phyloP scores from a whole-genome alignment of 2,113 vertebrate genomes.

The Nansenia antarctica region DNA sequence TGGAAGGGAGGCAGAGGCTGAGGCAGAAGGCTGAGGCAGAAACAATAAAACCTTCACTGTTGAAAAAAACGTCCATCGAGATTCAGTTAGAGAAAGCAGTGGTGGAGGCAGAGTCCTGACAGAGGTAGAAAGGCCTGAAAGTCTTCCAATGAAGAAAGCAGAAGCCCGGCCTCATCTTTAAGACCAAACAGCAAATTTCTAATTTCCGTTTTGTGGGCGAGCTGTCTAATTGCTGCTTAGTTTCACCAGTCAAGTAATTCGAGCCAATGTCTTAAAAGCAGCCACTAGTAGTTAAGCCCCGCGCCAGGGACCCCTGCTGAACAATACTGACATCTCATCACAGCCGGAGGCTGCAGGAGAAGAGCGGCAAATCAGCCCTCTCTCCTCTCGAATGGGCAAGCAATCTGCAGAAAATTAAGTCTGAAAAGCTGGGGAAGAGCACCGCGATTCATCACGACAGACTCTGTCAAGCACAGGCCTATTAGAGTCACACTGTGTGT shows the following conservation, averaged over 20 bases:
- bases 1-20: neutral
- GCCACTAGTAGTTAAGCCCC: conserved; percentile 72
- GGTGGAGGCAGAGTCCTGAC: conserved; percentile 50
- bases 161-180: conserved; percentile 64
- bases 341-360: conserved; percentile 56
- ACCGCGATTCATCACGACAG: conserved; percentile 72
- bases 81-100: conserved; percentile 37
- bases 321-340: conserved; percentile 75
- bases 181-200: conserved; percentile 78
- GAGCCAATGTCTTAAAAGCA: conserved; percentile 75
- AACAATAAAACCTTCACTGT: conserved; percentile 8
- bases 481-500: conserved; percentile 53
- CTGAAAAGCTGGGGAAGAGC: conserved; percentile 76
- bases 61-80: conserved; percentile 28
- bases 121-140: conserved; percentile 48
- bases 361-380: conserved; percentile 70
- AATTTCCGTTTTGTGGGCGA: conserved; percentile 75
- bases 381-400: conserved; percentile 82
- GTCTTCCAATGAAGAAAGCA: conserved; percentile 46
- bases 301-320: conserved; percentile 63
- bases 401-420: conserved; percentile 86
- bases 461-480: conserved; percentile 71
- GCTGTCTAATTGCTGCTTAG: conserved; percentile 82
- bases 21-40: neutral
- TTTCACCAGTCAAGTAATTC: conserved; percentile 80